A percentile compares a stretch with the other conserved stretches of the same genome.
These are phyloP conservation scores for Poecilia gillii DNA, from an alignment of 2,797 vertebrate species.

Conservation along the genomic window DNA sequence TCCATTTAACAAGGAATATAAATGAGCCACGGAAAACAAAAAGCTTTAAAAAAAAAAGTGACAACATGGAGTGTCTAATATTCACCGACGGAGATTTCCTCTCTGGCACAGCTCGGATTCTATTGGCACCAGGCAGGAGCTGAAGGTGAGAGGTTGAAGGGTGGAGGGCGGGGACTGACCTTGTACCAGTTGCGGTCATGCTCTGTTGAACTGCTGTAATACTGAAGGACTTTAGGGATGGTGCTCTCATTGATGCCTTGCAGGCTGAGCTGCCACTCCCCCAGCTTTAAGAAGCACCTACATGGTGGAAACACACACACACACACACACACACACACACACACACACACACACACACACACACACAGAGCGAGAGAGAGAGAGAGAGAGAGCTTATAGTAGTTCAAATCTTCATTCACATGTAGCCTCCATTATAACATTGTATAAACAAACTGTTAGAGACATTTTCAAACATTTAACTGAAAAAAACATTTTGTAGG, in stretches of 20 bases:
- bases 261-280: constrained; percentile 97
- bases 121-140: constrained; percentile 25
- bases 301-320: constrained; percentile 1
- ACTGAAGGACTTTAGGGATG: constrained; percentile 96
- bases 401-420: background rate
- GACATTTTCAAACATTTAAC: background rate
- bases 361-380: too few relatives aligned
- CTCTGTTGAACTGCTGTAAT: constrained; percentile 96
- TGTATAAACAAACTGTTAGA: background rate
- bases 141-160: constrained; percentile 44
- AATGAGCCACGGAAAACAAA: constrained; percentile 14
- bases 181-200: constrained; percentile 99
- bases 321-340: background rate
- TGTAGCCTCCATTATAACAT: background rate
- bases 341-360: too few relatives aligned
- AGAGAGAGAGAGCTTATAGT: background rate
- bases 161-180: constrained; percentile 76
- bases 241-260: constrained; percentile 99
- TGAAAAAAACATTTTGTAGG: constrained; percentile 2
- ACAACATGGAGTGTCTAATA: constrained; percentile 12
- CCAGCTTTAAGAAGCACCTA: constrained; percentile 97
- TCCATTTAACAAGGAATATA: constrained; percentile 24
- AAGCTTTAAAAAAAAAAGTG: constrained; percentile 18
- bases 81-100: constrained; percentile 15
- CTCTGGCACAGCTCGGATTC: constrained; percentile 55